These are phyloP conservation scores for Drosophila merina DNA, from an alignment of 2,888 invertebrate species.

Conservation along the genomic window DNA sequence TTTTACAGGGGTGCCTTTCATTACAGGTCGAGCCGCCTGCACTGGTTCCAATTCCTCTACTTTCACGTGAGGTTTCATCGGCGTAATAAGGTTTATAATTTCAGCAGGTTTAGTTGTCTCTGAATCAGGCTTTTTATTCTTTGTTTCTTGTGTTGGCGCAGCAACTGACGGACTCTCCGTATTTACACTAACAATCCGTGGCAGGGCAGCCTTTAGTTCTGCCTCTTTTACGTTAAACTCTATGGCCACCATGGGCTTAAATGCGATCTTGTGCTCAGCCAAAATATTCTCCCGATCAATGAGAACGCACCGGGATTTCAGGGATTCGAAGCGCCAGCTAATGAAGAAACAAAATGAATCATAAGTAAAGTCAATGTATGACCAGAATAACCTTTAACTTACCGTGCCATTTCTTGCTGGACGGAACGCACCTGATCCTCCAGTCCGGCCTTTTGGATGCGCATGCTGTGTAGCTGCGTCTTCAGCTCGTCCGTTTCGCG, in stretches of 20 bases:
- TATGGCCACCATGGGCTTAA: conserved; percentile 71
- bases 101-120: conserved; percentile 10
- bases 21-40: neutral
- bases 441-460: conserved; percentile 80
- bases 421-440: conserved; percentile 80
- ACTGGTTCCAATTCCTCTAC: neutral
- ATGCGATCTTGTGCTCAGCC: conserved; percentile 78
- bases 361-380: neutral
- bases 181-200: conserved; percentile 61
- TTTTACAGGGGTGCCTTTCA: conserved; percentile 2
- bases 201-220: conserved; percentile 69
- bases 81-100: conserved; percentile 33
- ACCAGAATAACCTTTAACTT: conserved; percentile 4
- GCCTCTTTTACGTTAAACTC: conserved; percentile 73
- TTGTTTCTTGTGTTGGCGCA: neutral
- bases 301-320: conserved; percentile 82
- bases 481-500: conserved; percentile 83
- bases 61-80: conserved; percentile 14
- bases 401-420: conserved; percentile 82
- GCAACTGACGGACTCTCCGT: neutral
- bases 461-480: conserved; percentile 78
- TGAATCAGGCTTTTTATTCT: neutral
- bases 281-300: conserved; percentile 82
- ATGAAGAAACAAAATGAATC: neutral
- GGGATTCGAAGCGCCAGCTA: conserved; percentile 83